A percentile compares a stretch with the other conserved stretches of the same genome.
Evolutionary conservation across 2,113 vertebrate genomes (phyloP).

Genomic region (Pica pica): DNA sequence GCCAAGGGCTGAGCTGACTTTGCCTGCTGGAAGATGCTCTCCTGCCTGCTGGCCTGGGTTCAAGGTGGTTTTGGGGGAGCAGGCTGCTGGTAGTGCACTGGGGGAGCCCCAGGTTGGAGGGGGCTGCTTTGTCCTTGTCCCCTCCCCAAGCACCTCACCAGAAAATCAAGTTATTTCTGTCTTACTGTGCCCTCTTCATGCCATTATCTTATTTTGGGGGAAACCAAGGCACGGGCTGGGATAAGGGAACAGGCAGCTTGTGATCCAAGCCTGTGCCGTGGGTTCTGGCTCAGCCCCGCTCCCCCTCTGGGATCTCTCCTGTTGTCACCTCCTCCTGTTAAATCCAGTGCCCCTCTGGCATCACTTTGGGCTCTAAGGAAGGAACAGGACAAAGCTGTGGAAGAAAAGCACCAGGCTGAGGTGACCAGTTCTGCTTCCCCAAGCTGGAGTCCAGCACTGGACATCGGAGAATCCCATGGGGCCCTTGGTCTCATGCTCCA

Average conservation of each 20-base stretch:
- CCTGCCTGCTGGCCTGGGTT: background rate
- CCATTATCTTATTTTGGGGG: background rate
- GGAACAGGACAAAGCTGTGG: background rate
- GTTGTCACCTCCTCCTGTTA: fast-evolving
- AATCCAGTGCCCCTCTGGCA: background rate
- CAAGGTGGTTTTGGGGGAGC: background rate
- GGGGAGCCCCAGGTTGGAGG: background rate
- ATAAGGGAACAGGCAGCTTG: background rate
- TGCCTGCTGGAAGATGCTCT: background rate
- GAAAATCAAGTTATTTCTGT: background rate
- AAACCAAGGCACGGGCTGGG: background rate
- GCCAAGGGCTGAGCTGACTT: background rate
- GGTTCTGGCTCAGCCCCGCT: background rate
- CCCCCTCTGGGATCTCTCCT: fast-evolving
- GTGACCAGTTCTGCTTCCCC: background rate
- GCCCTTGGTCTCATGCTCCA: background rate
- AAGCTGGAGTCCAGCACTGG: background rate
- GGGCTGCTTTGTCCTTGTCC: background rate
- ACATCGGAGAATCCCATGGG: fast-evolving
- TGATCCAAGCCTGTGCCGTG: fast-evolving
- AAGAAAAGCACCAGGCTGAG: background rate
- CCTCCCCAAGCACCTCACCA: background rate
- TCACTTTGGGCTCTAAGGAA: background rate
- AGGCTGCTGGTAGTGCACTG: background rate
- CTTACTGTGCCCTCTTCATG: fast-evolving